Percentiles rank a stretch among this genome's conserved stretches.
phyloP scores from a whole-genome alignment of 2,888 invertebrate species.

The Tyria jacobaeae region DNA sequence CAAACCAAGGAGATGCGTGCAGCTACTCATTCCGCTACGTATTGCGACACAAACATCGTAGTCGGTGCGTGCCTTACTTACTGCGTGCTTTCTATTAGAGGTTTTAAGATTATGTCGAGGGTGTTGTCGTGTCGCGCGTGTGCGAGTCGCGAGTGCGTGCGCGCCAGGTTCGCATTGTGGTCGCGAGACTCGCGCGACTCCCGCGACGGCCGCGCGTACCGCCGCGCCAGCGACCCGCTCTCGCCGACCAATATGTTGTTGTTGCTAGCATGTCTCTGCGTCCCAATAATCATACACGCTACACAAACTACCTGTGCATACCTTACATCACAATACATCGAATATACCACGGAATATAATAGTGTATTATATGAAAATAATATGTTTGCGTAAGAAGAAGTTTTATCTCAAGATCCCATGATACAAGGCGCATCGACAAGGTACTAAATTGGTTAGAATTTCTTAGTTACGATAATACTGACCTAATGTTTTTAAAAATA shows the following conservation, averaged over 20 bases:
- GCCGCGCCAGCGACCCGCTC: constrained; percentile 82
- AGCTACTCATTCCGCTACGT: constrained; percentile 80
- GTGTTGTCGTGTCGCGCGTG: constrained; percentile 82
- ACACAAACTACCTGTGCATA: constrained; percentile 79
- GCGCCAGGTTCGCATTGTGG: constrained; percentile 80
- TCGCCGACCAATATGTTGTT: constrained; percentile 86
- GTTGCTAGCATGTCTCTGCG: constrained; percentile 87
- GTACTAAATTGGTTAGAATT: constrained; percentile 57
- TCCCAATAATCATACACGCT: constrained; percentile 79
- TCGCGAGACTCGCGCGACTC: constrained; percentile 68
- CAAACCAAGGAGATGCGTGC: constrained; percentile 77
- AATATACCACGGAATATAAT: constrained; percentile 35
- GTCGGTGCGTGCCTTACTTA: constrained; percentile 78
- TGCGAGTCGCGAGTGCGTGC: constrained; percentile 75
- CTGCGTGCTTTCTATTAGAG: constrained; percentile 87
- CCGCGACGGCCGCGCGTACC: constrained; percentile 76
- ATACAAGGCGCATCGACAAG: constrained; percentile 52
- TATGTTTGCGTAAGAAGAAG: constrained; percentile 29
- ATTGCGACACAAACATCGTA: constrained; percentile 71
- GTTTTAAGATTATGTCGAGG: constrained; percentile 86
- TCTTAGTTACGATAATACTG: not conserved
- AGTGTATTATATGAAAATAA: constrained; percentile 13
- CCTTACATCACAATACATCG: constrained; percentile 48
- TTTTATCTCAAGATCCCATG: constrained; percentile 37
- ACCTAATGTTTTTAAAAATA: too few species aligned